These are phyloP conservation scores for Andinoacara biseriatus DNA, from an alignment of 2,113 vertebrate genomes.

Conservation along the genomic window DNA sequence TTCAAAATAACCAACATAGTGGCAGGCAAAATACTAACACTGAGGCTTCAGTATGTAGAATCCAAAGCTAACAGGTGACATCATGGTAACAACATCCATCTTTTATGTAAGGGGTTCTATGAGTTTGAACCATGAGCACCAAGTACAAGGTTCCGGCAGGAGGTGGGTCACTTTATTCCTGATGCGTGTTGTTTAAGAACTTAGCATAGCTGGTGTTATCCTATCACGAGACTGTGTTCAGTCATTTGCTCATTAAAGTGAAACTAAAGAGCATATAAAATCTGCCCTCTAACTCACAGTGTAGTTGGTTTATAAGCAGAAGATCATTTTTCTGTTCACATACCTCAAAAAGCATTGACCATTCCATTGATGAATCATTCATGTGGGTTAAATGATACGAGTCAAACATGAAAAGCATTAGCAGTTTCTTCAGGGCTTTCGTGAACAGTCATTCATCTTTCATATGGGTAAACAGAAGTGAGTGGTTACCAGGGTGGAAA, in stretches of 20 bases:
- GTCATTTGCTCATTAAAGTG: background rate
- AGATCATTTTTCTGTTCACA: constrained; percentile 13
- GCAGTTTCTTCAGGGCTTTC: constrained; percentile 10
- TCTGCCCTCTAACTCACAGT: background rate
- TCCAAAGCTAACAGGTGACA: background rate
- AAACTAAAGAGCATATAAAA: background rate
- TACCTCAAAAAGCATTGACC: background rate
- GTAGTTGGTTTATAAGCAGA: background rate
- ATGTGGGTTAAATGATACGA: constrained; percentile 47
- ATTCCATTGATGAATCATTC: constrained; percentile 43
- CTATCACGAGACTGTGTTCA: background rate
- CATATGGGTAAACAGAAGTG: constrained; percentile 40
- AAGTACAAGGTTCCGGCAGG: background rate
- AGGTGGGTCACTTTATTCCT: background rate
- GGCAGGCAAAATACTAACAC: too few species aligned
- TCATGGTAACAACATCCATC: background rate
- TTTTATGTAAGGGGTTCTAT: background rate
- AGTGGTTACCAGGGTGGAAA: constrained; percentile 16
- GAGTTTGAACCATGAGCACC: background rate
- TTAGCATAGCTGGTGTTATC: background rate
- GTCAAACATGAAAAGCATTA: constrained; percentile 49
- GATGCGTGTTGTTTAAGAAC: background rate
- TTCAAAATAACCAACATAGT: background rate
- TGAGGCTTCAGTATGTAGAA: too few species aligned
- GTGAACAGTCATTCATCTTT: constrained; percentile 46